A percentile compares a stretch with the other conserved stretches of the same genome.
Conservation (phyloP, 1,140 invertebrate species). For the Harlomillsia oculata region DNA sequence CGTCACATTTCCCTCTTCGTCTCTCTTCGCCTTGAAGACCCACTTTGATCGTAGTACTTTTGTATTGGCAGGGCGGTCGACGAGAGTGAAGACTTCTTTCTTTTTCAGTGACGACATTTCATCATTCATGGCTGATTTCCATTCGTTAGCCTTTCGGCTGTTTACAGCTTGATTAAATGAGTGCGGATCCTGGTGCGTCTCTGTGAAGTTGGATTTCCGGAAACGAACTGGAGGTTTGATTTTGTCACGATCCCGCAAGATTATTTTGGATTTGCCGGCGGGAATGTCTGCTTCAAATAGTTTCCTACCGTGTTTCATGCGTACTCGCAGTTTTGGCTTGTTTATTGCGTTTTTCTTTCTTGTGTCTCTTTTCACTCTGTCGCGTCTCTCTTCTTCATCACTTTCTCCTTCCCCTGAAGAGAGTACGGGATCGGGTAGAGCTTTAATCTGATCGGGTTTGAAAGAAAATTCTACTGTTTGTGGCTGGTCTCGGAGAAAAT, state of each 20-base stretch:
- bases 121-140: constrained; percentile 29
- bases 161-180: constrained; percentile 26
- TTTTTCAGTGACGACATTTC: constrained; percentile 26
- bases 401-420: no score
- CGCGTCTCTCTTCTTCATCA: not conserved
- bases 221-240: not conserved
- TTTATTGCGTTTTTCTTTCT: not conserved
- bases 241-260: not conserved
- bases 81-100: constrained; percentile 37
- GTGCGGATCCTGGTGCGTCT: not conserved
- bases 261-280: not conserved
- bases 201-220: not conserved
- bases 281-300: not conserved
- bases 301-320: no score
- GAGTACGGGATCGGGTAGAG: no score
- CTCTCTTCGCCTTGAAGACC: constrained; percentile 39
- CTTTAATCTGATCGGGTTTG: not conserved
- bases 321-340: not conserved
- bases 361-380: not conserved
- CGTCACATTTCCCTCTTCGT: constrained; percentile 31
- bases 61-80: constrained; percentile 39
- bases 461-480: not conserved
- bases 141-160: constrained; percentile 15
- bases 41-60: constrained; percentile 37
- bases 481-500: not conserved